Conservation (phyloP, 2,888 invertebrate genomes). For the Hemaris fuciformis region DNA sequence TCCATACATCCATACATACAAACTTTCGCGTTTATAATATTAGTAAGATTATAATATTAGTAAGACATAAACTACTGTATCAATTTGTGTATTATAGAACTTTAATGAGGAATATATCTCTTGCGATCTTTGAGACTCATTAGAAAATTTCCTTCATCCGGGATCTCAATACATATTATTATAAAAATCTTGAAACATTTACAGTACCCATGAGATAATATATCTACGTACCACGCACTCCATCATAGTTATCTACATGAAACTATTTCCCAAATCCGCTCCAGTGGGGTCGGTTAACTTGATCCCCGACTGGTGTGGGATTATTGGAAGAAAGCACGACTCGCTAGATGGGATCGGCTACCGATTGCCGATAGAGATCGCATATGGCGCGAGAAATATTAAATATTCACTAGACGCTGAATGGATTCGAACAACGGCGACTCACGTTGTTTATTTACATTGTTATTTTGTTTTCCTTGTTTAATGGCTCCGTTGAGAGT, state of each 20-base stretch:
- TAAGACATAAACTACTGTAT: too few species aligned
- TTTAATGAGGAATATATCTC: too few species aligned
- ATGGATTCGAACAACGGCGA: slow-evolving; percentile 34
- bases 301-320: slow-evolving; percentile 54
- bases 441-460: slow-evolving; percentile 10
- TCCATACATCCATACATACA: too few species aligned
- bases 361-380: slow-evolving; percentile 57
- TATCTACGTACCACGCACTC: not conserved
- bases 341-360: slow-evolving; percentile 38
- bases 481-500: slow-evolving; percentile 4
- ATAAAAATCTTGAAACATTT: not conserved
- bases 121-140: too few species aligned
- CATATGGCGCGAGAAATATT: slow-evolving; percentile 60
- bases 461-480: slow-evolving; percentile 9
- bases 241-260: slow-evolving; percentile 8
- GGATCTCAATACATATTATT: too few species aligned
- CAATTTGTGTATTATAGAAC: too few species aligned
- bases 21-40: too few species aligned
- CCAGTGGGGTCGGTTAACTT: slow-evolving; percentile 46
- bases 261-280: slow-evolving; percentile 40
- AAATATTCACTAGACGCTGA: slow-evolving; percentile 60
- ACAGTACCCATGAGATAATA: not conserved
- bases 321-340: slow-evolving; percentile 59
- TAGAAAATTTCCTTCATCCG: too few species aligned
- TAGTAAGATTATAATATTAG: too few species aligned